Percentiles rank a stretch among this genome's conserved stretches.
phyloP scores from a whole-genome alignment of 2,888 invertebrate species.

The Drosophila gaucha region DNA sequence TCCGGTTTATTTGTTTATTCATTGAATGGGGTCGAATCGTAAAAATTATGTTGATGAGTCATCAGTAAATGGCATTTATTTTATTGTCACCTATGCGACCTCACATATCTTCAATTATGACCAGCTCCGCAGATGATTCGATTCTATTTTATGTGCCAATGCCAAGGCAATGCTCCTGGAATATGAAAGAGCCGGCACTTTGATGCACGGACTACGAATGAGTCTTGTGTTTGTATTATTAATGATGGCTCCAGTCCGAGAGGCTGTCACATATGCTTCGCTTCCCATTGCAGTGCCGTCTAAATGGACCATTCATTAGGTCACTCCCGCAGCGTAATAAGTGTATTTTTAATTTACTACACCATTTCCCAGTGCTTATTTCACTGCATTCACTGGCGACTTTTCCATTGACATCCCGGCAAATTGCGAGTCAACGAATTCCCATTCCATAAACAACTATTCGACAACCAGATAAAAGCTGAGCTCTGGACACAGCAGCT shows the following conservation, averaged over 20 bases:
- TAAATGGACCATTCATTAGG: conserved; percentile 39
- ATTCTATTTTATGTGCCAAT: conserved; percentile 31
- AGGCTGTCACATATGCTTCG: conserved; percentile 25
- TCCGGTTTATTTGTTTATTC: conserved; percentile 78
- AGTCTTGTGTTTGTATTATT: conserved; percentile 75
- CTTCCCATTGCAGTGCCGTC: conserved; percentile 16
- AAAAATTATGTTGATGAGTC: conserved; percentile 82
- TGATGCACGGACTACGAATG: conserved; percentile 71
- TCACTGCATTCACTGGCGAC: conserved; percentile 6
- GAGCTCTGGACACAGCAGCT: conserved; percentile 23
- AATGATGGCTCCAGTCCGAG: conserved; percentile 48
- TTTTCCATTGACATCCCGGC: conserved; percentile 26
- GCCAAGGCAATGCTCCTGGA: conserved; percentile 42
- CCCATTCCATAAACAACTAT: conserved; percentile 41
- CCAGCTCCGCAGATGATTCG: conserved; percentile 46
- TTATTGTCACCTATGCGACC: conserved; percentile 66
- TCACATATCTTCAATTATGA: conserved; percentile 59
- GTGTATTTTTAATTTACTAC: conserved; percentile 26
- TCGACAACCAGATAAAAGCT: conserved; percentile 41
- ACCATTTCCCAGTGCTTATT: conserved; percentile 12
- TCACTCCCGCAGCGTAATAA: conserved; percentile 1
- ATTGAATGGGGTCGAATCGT: conserved; percentile 75
- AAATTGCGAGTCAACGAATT: conserved; percentile 7
- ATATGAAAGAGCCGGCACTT: conserved; percentile 47
- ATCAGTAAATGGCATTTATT: conserved; percentile 80